Conservation (phyloP, 92 coral and sea anemone species). For the Parazoanthus swiftii region DNA sequence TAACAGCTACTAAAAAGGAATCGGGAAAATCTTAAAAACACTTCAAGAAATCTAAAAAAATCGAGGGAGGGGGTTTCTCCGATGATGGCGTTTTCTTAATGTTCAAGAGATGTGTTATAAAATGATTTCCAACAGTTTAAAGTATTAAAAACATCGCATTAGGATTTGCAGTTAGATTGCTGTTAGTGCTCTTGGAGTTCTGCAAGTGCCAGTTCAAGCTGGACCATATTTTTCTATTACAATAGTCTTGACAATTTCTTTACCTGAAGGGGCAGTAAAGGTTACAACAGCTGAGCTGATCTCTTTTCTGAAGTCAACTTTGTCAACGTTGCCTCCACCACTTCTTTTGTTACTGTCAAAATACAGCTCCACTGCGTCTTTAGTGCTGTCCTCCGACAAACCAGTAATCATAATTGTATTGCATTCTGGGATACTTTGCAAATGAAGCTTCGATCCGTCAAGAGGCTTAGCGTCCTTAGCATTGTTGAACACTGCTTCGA, state of each 20-base stretch:
- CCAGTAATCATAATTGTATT: slow-evolving; percentile 35
- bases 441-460: neutral
- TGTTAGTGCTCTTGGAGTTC: too few species aligned
- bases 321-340: slow-evolving; percentile 34
- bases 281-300: slow-evolving; percentile 1
- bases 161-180: too few species aligned
- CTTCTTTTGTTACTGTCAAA: slow-evolving; percentile 36
- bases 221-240: too few species aligned
- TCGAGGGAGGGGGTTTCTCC: too few species aligned
- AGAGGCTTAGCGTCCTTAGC: slow-evolving; percentile 6
- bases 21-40: too few species aligned
- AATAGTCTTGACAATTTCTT: neutral
- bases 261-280: slow-evolving; percentile 16
- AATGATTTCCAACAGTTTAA: too few species aligned
- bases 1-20: too few species aligned
- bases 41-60: too few species aligned
- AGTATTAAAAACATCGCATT: too few species aligned
- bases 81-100: too few species aligned
- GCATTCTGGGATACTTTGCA: slow-evolving; percentile 19
- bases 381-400: neutral
- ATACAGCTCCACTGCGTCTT: slow-evolving; percentile 18
- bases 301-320: neutral
- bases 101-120: too few species aligned
- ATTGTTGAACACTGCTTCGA: neutral
- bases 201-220: too few species aligned